Base-by-base conservation (phyloP, 2,797 vertebrate genomes). In the Phoeniculus purpureus region DNA sequence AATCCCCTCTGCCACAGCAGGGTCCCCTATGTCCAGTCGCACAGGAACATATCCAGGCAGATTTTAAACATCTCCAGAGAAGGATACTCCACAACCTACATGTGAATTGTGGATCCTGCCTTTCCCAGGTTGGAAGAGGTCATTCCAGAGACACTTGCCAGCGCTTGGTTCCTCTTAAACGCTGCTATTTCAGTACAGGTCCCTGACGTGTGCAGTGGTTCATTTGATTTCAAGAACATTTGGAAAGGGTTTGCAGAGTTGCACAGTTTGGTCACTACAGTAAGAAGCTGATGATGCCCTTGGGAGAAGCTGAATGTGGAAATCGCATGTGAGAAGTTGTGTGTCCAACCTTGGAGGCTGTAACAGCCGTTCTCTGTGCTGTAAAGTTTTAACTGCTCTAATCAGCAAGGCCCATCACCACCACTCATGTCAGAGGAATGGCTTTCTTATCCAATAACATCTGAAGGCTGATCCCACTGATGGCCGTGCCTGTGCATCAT, bases 161-260 rank as follows among this genome's bases (percentile, higher is more conserved):
- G 76, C 85, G 68, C 89, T 89, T 87, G 73, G 76, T 72, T 94
- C 81, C 54, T 92, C 64, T 90, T 92, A 91, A 96, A 79, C 56
- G 77, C 67, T 87, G 72, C 81, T 95, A 77, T 96, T 95, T 89
- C 91, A 93, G 82, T 92, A 59, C 64, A 87, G 83, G 81, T 92
- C 91, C 93, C 95, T 76, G 79, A 85, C 89, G 94, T 61, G 32
- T 29, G 25, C 40, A 81, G 93, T 72, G 90, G 90, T 87, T 95
- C 94, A 93, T 94, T 95, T 45, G 8, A 84, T 96, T 96, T 95
- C 95, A 93, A 95, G 95, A 94, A 95, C 89, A 93, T 92, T 96
- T 96, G 94, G 95, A 92, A 95, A 90, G 82, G 92, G 91, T 95
- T 95, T 92, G 87, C 93, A 71, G 89, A 86, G 93, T 95, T 93